phyloP scores from a whole-genome alignment of 2,113 vertebrate genomes.

The Synodontis membranacea region DNA sequence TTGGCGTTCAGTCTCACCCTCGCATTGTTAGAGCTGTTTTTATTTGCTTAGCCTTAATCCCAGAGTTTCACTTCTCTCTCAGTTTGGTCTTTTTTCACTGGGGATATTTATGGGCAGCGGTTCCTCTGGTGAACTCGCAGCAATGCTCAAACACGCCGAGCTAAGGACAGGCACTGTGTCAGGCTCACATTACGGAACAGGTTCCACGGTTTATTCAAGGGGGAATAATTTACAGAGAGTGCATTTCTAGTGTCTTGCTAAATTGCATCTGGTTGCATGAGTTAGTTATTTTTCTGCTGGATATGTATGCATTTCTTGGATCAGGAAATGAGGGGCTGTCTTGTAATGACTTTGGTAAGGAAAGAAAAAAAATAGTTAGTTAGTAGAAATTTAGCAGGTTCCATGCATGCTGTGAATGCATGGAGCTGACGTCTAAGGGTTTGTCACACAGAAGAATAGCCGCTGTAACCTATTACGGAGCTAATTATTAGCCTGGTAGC shows the following conservation, averaged over 20 bases:
- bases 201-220: neutral
- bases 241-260: neutral
- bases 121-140: conserved; percentile 34
- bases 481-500: neutral
- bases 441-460: neutral
- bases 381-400: neutral
- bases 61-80: neutral
- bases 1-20: conserved; percentile 3
- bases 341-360: neutral
- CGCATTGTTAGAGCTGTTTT: conserved; percentile 4
- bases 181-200: neutral
- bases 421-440: too few species aligned
- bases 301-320: neutral
- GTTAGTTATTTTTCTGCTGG: neutral
- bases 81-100: neutral
- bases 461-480: neutral
- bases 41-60: neutral
- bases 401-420: neutral
- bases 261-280: neutral
- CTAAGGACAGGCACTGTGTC: neutral
- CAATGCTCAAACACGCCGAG: conserved; percentile 26
- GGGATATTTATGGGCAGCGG: conserved; percentile 15
- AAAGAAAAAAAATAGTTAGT: neutral
- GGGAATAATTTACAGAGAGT: neutral
- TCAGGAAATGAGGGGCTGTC: neutral